A percentile compares a stretch with the other conserved stretches of the same genome.
These are phyloP conservation scores for Trochalopteron elliotii DNA, from an alignment of 2,113 vertebrate species.

Conservation along the genomic window DNA sequence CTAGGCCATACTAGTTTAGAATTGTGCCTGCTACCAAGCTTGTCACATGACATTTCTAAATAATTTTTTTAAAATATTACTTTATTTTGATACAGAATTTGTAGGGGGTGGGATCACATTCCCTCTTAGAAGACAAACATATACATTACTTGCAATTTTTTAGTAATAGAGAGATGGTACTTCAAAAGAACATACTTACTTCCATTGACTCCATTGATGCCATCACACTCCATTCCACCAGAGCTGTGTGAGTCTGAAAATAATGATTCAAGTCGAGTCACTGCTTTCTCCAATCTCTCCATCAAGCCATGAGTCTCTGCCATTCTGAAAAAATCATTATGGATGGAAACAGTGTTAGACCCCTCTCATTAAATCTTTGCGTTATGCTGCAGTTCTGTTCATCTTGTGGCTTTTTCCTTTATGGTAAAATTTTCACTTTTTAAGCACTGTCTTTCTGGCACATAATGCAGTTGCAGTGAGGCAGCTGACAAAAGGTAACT, in stretches of 20 bases:
- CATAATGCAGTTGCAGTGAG: neutral
- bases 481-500: neutral
- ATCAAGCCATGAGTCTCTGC: constrained; percentile 82
- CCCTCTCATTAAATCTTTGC: neutral
- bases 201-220: constrained; percentile 79
- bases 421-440: neutral
- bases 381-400: neutral
- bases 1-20: neutral
- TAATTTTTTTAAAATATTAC: neutral
- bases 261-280: constrained; percentile 86
- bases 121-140: neutral
- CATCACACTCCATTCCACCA: constrained; percentile 60
- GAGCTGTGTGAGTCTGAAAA: constrained; percentile 71
- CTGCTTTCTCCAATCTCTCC: constrained; percentile 88
- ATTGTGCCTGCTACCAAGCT: neutral
- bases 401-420: neutral
- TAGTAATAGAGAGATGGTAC: neutral
- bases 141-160: neutral
- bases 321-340: constrained; percentile 72
- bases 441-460: neutral
- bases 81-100: neutral
- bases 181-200: constrained; percentile 65
- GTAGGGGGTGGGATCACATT: neutral
- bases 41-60: neutral
- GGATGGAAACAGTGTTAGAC: neutral